A percentile compares a stretch with the other conserved stretches of the same genome.
Evolutionary conservation across 1,140 invertebrate genomes (phyloP).

Genomic region (Sitodiplosis mosellana): DNA sequence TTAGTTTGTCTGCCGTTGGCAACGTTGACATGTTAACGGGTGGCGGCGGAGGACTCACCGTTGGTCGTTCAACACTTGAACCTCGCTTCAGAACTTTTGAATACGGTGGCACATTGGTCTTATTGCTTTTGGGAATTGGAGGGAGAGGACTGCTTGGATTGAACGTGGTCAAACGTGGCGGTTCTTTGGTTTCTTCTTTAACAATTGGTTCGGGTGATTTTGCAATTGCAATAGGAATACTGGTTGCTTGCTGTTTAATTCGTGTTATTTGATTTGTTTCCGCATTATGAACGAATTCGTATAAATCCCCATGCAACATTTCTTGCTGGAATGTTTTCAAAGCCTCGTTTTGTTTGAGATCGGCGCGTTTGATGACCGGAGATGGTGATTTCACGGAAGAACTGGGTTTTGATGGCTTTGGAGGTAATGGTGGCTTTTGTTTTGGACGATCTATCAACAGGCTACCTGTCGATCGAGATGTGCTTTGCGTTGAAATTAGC

Average conservation of each 20-base stretch:
- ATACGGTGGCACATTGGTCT: background rate
- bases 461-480: slow-evolving; percentile 17
- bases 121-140: background rate
- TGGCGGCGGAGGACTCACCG: slow-evolving; percentile 20
- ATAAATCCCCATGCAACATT: slow-evolving; percentile 21
- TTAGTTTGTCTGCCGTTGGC: slow-evolving; percentile 7
- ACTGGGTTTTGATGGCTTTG: slow-evolving; percentile 14
- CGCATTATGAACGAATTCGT: slow-evolving; percentile 21
- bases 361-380: slow-evolving; percentile 15
- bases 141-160: slow-evolving; percentile 1
- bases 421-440: slow-evolving; percentile 12
- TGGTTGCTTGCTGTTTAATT: slow-evolving; percentile 3
- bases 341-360: slow-evolving; percentile 18
- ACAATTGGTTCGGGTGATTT: background rate
- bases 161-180: background rate
- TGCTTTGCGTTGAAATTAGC: background rate
- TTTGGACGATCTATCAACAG: slow-evolving; percentile 11
- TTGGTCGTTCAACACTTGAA: slow-evolving; percentile 8
- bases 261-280: slow-evolving; percentile 20
- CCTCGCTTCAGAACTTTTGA: slow-evolving; percentile 11
- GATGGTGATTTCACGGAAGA: too few species aligned
- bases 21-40: slow-evolving; percentile 19
- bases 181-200: too few species aligned
- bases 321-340: slow-evolving; percentile 20
- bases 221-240: background rate